Conservation (phyloP, 2,113 vertebrate species). For the Elgaria multicarinata region DNA sequence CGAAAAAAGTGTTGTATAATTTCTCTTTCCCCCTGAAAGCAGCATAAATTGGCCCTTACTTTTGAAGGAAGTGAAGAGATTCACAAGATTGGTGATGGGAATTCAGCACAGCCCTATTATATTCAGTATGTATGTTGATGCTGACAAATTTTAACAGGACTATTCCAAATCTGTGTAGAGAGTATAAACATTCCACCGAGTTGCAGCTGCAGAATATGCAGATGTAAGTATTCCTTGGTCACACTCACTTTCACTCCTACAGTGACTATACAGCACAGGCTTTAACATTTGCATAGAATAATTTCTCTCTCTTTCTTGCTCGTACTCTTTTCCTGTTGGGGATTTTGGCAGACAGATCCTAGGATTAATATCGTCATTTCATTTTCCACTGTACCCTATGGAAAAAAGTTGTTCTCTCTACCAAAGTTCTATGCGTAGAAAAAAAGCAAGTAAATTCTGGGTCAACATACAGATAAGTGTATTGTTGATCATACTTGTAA, state of each 20-base stretch:
- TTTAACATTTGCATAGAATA: background rate
- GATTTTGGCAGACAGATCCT: background rate
- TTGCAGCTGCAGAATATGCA: background rate
- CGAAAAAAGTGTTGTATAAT: background rate
- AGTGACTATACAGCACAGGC: background rate
- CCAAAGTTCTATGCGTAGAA: too few relatives aligned
- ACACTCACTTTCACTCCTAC: background rate
- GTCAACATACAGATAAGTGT: too few relatives aligned
- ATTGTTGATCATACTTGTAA: too few relatives aligned
- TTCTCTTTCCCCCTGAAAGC: background rate
- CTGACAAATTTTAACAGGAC: background rate
- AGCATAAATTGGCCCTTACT: background rate
- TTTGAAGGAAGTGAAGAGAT: background rate
- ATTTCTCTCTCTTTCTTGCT: background rate
- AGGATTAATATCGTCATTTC: fast-evolving
- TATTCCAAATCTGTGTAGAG: background rate
- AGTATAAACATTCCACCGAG: background rate
- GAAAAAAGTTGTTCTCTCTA: too few relatives aligned
- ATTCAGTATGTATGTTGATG: background rate
- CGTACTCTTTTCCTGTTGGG: background rate
- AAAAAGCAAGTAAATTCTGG: too few relatives aligned
- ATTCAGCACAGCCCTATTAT: background rate
- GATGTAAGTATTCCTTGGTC: too few relatives aligned
- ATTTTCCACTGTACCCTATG: background rate
- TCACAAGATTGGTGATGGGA: background rate